Evolutionary conservation across 2,113 vertebrate genomes (phyloP), one percentile per base, ranked within the genome.

Genomic region (Rhinichthys klamathensis): DNA sequence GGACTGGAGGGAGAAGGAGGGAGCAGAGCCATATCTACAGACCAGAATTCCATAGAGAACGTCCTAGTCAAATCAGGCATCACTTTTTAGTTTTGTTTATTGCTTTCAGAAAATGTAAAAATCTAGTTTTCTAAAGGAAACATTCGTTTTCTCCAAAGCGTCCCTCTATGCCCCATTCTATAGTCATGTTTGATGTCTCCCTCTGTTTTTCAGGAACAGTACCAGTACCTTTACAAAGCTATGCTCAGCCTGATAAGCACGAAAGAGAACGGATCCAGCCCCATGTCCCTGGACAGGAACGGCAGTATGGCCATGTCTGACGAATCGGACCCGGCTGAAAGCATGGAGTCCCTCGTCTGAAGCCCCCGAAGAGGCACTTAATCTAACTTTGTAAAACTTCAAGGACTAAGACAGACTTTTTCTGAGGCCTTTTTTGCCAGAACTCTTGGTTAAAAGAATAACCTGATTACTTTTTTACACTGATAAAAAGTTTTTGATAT

Each of bases 391-490:
- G 95, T 97, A 96, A 95, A 96, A 95, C 92, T 94, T 96, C 93
- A 95, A 96, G 95, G 95, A 97, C 96, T 95, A 90, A 95, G 95
- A 95, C 92, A 95, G 96, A 96, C 96, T 97, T 97, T 96, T 87
- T 97, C 96, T 94, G 86, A 96, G 98, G 96, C 97, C 97, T 97
- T 98, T 99, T 99, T 98, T 96, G 97, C 96, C 97, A 98, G 98
- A 86, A 99, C 96, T 98, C 95, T 97, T 98, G 97, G 96, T 98
- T 98, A 97, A 98, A 92, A 82, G 81, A 94, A 94, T 96, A 97
- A 97, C 96, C 96, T 95, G 94, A 95, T 98, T 97, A 97, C 97
- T 98, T 98, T 98, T 99, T 97, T 99, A 99, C 97, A 98, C 96
- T 97, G 97, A 99, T 98, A 96, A 92, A 97, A 94, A 97, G 96